Percentiles rank a stretch among this genome's conserved stretches.
Evolutionary conservation across 2,797 vertebrate genomes (phyloP).

Genomic region (Hippopotamyrus pictus): DNA sequence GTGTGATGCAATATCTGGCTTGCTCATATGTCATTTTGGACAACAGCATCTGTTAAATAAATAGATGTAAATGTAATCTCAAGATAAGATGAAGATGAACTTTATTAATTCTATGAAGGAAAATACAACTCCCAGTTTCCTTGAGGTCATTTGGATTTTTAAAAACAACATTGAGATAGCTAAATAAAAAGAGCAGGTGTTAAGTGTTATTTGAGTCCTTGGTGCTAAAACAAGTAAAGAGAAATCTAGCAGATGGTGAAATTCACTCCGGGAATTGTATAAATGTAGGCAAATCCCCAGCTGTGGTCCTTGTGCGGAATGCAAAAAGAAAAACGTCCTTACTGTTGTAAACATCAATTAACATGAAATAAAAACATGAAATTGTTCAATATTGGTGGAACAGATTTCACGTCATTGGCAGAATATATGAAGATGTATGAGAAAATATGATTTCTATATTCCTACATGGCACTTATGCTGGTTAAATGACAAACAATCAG

Average conservation of each 20-base stretch:
- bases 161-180: neutral
- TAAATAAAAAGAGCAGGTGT: neutral
- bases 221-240: neutral
- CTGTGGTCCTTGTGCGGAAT: neutral
- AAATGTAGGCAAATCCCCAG: neutral
- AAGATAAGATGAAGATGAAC: neutral
- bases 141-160: neutral
- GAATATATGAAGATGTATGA: neutral
- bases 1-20: neutral
- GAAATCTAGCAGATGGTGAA: neutral
- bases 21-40: neutral
- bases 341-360: neutral
- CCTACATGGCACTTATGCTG: neutral
- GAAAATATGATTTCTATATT: neutral
- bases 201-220: neutral
- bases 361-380: neutral
- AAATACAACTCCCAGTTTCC: neutral
- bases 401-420: neutral
- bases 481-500: neutral
- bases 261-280: neutral
- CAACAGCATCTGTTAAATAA: conserved; percentile 5
- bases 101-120: neutral
- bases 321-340: neutral
- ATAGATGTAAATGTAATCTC: neutral
- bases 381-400: neutral